Evolutionary conservation across 2,113 vertebrate species (phyloP).

Genomic region (Ceyx margarethae): DNA sequence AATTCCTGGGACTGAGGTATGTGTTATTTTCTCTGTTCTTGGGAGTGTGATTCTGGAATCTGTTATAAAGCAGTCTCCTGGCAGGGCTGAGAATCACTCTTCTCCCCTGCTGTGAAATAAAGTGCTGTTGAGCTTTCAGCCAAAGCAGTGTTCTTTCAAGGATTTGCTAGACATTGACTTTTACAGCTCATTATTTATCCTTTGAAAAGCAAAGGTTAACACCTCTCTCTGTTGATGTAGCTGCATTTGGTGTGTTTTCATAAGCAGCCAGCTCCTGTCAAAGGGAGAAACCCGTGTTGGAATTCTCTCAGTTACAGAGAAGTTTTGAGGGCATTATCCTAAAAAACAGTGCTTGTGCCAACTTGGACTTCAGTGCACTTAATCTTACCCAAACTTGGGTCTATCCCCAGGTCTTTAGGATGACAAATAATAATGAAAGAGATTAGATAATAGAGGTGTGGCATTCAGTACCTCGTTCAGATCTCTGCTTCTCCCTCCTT

Average conservation of each 20-base stretch:
- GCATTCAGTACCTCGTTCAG: not conserved
- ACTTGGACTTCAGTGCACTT: not conserved
- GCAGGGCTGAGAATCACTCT: not conserved
- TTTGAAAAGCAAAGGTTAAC: conserved; percentile 2
- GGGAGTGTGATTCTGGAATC: not conserved
- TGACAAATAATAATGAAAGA: not conserved
- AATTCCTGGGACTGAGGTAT: not conserved
- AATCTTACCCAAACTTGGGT: not conserved
- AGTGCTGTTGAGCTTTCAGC: not conserved
- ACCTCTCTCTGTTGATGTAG: conserved; percentile 52
- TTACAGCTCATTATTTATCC: not conserved
- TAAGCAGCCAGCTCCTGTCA: conserved; percentile 60
- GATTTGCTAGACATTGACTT: not conserved
- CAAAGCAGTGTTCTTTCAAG: not conserved
- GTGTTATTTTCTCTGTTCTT: not conserved
- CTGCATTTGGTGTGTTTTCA: conserved; percentile 26
- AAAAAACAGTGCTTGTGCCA: not conserved
- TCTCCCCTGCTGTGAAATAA: not conserved
- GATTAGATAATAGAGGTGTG: not conserved
- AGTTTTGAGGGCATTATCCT: not conserved
- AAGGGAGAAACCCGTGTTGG: not conserved
- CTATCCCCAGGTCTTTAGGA: not conserved
- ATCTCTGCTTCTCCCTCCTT: not conserved
- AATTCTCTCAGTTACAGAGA: not conserved
- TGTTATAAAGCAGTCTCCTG: not conserved